Base-by-base conservation (phyloP, 1,140 invertebrate genomes). In the Eubasilissa regina region DNA sequence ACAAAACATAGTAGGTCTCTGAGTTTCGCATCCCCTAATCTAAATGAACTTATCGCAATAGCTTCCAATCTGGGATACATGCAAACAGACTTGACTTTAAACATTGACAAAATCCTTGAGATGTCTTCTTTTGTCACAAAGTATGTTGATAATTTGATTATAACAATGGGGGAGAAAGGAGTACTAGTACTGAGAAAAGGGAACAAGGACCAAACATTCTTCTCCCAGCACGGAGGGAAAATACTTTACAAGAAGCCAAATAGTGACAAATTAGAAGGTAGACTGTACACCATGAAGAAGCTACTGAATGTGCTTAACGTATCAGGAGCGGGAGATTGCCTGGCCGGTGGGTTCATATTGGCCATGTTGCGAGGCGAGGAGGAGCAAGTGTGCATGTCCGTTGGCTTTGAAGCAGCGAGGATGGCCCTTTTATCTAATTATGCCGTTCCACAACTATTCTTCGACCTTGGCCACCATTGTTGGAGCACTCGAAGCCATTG, bases 11-110 rank as follows among this genome's bases (percentile, higher is more conserved):
- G 51, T 66, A 79, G 68, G 70, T 10, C 21, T 0, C 58, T 95
- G 47, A 89, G 88, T 3, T 93, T 92, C 81, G 89, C 92, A 0
- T 93, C 94, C 7, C 95, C 95, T 12, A 96, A 96, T 87, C 81
- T 95, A 11, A 88, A 89, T 51, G 95, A 96, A 89, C 85, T 95
- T 17, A 85, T 86, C 80, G 86, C 89, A 35, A 92, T 93, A 81
- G 89, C 89, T 21, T 78, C 81, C 45, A 83, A 77, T 81, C 76
- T 89, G 60, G 79, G 85, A 53, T 85, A 85, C 83, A 80, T 84
- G 66, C 15, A 79, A 21, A 73, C 64, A 9, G 11, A 55, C 17
- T 4, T 3, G 25, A 15, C 9, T 4, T 13, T 53, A 17, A 84
- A 86, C 44, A 83, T 91, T n/a, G 85, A 89, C 19, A 90, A 90